These are phyloP conservation scores for Eueides isabella DNA, from an alignment of 1,140 invertebrate species.

Conservation along the genomic window DNA sequence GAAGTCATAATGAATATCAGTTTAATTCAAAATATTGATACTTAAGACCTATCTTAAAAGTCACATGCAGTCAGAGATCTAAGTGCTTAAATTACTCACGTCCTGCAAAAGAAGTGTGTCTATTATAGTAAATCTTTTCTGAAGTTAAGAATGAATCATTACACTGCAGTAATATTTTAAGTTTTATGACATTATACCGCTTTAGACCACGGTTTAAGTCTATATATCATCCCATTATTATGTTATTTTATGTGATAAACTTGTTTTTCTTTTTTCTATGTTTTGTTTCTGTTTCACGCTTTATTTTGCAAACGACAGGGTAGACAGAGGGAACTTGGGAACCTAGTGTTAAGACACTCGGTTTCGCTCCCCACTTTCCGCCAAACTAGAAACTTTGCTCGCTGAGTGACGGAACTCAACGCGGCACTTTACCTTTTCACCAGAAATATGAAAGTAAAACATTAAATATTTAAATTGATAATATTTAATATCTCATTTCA, in stretches of 20 bases:
- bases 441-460: too few relatives aligned
- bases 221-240: neutral
- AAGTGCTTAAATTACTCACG: constrained; percentile 10
- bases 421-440: too few relatives aligned
- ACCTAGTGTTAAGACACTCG: neutral
- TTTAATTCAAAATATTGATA: neutral
- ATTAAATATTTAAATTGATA: too few relatives aligned
- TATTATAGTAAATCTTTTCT: constrained; percentile 20
- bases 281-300: neutral
- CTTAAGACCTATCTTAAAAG: neutral
- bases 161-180: constrained; percentile 17
- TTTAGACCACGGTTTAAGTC: neutral
- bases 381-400: neutral
- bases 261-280: neutral
- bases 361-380: neutral
- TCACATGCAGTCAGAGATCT: neutral
- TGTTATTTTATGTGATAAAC: neutral
- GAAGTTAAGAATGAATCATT: constrained; percentile 21
- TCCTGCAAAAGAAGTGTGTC: neutral
- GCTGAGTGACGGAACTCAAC: too few relatives aligned
- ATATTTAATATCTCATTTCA: too few relatives aligned
- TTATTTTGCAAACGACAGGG: neutral
- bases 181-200: constrained; percentile 21
- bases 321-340: neutral
- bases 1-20: too few relatives aligned